phyloP scores from a whole-genome alignment of 2,113 vertebrate genomes.

The Chaetops frenatus region DNA sequence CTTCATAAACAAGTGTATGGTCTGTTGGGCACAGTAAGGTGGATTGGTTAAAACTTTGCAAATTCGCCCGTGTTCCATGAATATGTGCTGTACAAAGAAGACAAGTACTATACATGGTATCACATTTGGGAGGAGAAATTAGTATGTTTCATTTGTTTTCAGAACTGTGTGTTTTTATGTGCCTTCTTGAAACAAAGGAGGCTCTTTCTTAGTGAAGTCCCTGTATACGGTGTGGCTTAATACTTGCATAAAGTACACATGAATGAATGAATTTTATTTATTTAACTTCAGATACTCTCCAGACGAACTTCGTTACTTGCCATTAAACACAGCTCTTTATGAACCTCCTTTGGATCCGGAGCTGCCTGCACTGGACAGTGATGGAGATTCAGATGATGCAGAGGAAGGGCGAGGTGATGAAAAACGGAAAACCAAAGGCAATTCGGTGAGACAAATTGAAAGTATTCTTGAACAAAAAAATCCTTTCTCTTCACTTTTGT shows the following conservation, averaged over 20 bases:
- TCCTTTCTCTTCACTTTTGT: background rate
- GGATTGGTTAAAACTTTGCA: background rate
- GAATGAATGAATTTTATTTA: background rate
- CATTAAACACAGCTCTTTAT: conserved; percentile 92
- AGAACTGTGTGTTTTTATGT: background rate
- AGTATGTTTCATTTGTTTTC: background rate
- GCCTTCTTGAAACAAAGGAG: background rate
- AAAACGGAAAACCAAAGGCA: conserved; percentile 82
- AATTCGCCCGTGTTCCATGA: background rate
- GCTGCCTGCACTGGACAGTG: conserved; percentile 88
- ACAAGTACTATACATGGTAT: background rate
- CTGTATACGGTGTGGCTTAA: background rate
- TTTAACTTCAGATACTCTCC: conserved; percentile 84
- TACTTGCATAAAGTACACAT: background rate
- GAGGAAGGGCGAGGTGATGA: conserved; percentile 85
- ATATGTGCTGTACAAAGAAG: background rate
- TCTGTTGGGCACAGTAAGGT: background rate
- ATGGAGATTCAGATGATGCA: conserved; percentile 91
- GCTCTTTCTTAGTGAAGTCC: background rate
- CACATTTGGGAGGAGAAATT: background rate
- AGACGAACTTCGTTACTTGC: conserved; percentile 94
- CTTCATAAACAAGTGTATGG: background rate
- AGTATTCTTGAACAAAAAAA: background rate
- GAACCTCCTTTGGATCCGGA: conserved; percentile 96
- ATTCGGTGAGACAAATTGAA: conserved; percentile 70